These are phyloP conservation scores for Stomatorhinus walkeri DNA, from an alignment of 2,797 vertebrate species.

Conservation along the genomic window DNA sequence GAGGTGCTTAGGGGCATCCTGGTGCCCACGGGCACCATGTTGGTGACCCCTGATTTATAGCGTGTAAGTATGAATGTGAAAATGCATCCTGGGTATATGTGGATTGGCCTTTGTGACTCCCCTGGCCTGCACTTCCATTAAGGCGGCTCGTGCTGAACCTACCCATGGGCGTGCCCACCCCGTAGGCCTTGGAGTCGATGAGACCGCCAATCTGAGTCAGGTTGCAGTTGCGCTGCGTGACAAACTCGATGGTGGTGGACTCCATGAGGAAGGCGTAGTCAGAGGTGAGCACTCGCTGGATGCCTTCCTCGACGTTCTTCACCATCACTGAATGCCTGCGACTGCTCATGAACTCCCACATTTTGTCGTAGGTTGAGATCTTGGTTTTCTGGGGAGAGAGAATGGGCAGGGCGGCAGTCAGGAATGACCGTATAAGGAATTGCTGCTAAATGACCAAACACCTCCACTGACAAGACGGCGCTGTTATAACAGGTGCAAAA, in stretches of 20 bases:
- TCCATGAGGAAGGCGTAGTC: conserved; percentile 98
- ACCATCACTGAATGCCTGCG: conserved; percentile 91
- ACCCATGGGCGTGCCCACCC: conserved; percentile 96
- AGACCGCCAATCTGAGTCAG: conserved; percentile 95
- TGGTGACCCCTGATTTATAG: background rate
- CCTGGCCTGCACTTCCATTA: background rate
- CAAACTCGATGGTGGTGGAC: conserved; percentile 94
- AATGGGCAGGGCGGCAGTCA: conserved; percentile 17
- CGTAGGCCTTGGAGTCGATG: conserved; percentile 94
- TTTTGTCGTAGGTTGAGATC: conserved; percentile 98
- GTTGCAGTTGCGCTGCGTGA: conserved; percentile 94
- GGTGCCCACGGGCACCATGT: too few species aligned
- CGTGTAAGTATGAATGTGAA: background rate
- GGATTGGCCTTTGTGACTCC: background rate
- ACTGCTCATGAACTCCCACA: conserved; percentile 99
- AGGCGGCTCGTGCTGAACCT: conserved; percentile 44
- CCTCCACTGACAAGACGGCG: background rate
- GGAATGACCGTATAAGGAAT: background rate
- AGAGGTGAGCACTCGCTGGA: conserved; percentile 90
- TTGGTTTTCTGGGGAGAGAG: conserved; percentile 82
- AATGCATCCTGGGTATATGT: background rate
- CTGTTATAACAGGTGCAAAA: conserved; percentile 4
- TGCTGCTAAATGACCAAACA: background rate
- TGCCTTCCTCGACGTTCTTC: conserved; percentile 91
- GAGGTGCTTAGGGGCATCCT: too few species aligned